Evolutionary conservation across 1,140 invertebrate species (phyloP).

Genomic region (Brachionus calyciflorus): DNA sequence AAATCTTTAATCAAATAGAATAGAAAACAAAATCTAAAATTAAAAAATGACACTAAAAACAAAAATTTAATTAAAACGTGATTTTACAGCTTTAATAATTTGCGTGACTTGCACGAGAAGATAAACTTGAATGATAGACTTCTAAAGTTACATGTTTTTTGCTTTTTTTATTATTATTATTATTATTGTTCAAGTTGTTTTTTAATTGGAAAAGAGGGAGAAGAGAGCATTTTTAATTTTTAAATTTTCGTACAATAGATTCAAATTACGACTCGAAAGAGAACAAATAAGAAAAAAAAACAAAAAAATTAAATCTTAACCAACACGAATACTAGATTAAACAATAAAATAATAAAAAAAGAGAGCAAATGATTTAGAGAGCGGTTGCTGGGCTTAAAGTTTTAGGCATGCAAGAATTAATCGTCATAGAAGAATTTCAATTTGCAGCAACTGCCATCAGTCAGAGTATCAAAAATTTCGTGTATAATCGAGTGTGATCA

Average conservation of each 20-base stretch:
- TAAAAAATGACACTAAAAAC: neutral
- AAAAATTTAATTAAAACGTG: constrained; percentile 44
- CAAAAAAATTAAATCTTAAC: neutral
- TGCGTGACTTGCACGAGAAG: neutral
- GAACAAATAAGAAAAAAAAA: no score
- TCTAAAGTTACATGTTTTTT: constrained; percentile 22
- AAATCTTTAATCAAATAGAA: constrained; percentile 3
- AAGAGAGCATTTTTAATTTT: constrained; percentile 13
- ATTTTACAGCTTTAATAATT: neutral
- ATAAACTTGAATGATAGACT: neutral
- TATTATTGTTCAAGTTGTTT: constrained; percentile 2
- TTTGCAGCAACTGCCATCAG: constrained; percentile 46
- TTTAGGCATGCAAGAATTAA: constrained; percentile 27
- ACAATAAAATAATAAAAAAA: constrained; percentile 22
- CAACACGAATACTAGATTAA: constrained; percentile 28
- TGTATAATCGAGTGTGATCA: constrained; percentile 43
- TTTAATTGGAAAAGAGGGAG: neutral
- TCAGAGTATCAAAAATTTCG: constrained; percentile 40
- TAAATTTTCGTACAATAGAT: constrained; percentile 23
- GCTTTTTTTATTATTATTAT: no score
- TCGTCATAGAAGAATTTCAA: neutral
- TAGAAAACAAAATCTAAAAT: neutral
- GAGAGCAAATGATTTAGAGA: no score
- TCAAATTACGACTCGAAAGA: constrained; percentile 2
- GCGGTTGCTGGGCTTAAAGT: neutral